Percentiles rank a stretch among this genome's conserved stretches.
phyloP scores from a whole-genome alignment of 30 jellyfish, hydroid and myxozoan species.

The Sanderia malayensis region DNA sequence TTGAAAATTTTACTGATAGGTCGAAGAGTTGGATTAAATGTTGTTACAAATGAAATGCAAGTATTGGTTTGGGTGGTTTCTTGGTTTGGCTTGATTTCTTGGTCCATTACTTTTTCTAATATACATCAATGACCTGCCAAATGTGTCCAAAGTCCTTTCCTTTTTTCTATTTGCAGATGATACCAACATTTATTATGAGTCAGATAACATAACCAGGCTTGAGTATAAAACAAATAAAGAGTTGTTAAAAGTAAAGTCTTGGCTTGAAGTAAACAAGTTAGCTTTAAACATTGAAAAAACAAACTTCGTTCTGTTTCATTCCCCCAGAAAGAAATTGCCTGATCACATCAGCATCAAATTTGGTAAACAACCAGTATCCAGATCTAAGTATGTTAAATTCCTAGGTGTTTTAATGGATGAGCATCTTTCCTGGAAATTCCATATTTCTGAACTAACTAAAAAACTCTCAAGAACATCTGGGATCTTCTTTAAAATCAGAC shows the following conservation, averaged over 20 bases:
- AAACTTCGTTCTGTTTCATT: constrained; percentile 14
- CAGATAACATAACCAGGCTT: too few species aligned
- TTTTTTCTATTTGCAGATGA: not conserved
- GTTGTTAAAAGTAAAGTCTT: not conserved
- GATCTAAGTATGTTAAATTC: not conserved
- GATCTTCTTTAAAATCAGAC: constrained; percentile 8
- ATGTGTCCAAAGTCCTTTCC: not conserved
- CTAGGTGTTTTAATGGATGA: constrained; percentile 8
- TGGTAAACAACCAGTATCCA: constrained; percentile 4
- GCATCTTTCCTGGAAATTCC: too few species aligned
- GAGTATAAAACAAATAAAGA: not conserved
- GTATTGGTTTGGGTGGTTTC: too few species aligned
- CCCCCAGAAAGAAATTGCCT: constrained; percentile 21
- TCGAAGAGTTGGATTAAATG: too few species aligned
- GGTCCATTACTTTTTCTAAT: not conserved
- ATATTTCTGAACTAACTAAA: not conserved
- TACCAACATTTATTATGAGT: not conserved
- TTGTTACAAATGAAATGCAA: too few species aligned
- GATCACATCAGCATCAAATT: constrained; percentile 6
- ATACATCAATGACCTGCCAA: not conserved
- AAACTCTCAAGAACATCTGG: constrained; percentile 21
- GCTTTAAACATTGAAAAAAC: not conserved
- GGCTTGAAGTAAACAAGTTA: not conserved
- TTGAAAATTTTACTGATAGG: too few species aligned
- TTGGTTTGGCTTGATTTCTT: too few species aligned